Conservation (phyloP, 2,113 vertebrate genomes). For the Silurus asotus region DNA sequence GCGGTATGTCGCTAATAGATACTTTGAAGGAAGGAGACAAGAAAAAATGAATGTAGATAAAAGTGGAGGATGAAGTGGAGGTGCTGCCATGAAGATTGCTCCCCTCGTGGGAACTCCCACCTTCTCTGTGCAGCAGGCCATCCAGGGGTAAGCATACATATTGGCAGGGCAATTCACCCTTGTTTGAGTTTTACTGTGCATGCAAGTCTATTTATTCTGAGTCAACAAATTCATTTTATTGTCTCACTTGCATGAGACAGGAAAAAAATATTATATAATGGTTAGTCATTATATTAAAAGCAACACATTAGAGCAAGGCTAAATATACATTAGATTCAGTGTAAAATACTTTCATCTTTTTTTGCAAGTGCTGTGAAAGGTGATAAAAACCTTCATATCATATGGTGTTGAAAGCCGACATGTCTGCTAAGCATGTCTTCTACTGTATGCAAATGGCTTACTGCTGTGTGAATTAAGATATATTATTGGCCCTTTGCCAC, state of each 20-base stretch:
- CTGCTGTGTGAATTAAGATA: slow-evolving; percentile 6
- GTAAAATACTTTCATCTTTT: background rate
- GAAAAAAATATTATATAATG: background rate
- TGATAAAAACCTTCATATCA: background rate
- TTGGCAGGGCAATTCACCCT: slow-evolving; percentile 26
- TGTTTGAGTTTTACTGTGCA: slow-evolving; percentile 33
- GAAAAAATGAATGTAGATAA: slow-evolving; percentile 75
- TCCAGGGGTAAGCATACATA: slow-evolving; percentile 11
- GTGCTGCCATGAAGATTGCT: slow-evolving; percentile 42
- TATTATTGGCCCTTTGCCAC: slow-evolving; percentile 18
- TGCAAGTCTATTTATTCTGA: slow-evolving; percentile 18
- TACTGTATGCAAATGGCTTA: slow-evolving; percentile 7
- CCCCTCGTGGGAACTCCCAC: slow-evolving; percentile 31
- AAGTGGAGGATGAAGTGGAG: slow-evolving; percentile 58
- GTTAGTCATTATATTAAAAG: background rate
- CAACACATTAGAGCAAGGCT: background rate
- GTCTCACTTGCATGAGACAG: background rate
- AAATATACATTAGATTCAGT: background rate
- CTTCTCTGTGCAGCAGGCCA: slow-evolving; percentile 46
- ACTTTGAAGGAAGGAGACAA: slow-evolving; percentile 74
- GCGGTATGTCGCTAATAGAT: slow-evolving; percentile 74
- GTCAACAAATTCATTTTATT: slow-evolving; percentile 14
- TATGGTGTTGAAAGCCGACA: slow-evolving; percentile 1
- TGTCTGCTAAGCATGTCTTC: slow-evolving; percentile 1
- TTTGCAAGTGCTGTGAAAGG: background rate